Conservation (phyloP, 2,113 vertebrate genomes). For the Passer montanus region DNA sequence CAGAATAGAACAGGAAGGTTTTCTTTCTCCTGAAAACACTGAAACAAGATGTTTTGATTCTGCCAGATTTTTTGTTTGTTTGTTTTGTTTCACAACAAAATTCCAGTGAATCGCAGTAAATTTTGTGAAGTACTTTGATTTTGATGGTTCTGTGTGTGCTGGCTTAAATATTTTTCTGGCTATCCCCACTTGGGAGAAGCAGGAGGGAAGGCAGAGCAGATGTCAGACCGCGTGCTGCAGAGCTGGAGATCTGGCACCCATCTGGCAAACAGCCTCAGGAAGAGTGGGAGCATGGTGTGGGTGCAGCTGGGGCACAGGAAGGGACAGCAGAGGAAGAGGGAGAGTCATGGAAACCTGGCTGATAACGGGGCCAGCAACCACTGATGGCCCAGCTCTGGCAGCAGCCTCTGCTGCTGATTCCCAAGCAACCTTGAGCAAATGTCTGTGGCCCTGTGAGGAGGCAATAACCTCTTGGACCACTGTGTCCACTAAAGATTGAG, state of each 20-base stretch:
- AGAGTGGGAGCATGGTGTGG: background rate
- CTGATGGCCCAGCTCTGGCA: background rate
- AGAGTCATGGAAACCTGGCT: background rate
- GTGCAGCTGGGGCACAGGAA: background rate
- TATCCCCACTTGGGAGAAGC: background rate
- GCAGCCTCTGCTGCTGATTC: background rate
- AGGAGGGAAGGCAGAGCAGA: background rate
- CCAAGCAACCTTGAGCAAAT: background rate
- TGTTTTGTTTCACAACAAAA: background rate
- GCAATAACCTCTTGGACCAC: accelerated
- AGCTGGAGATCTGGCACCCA: background rate
- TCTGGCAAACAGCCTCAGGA: background rate
- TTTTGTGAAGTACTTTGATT: slow-evolving; percentile 32
- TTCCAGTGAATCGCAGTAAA: background rate
- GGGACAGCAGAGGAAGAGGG: background rate
- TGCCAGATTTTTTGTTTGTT: slow-evolving; percentile 32
- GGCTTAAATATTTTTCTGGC: background rate
- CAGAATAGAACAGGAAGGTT: slow-evolving; percentile 20
- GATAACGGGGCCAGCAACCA: accelerated
- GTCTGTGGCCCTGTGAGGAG: background rate
- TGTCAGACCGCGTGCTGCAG: background rate
- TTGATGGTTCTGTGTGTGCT: background rate
- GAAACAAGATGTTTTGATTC: slow-evolving; percentile 24
- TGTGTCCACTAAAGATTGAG: background rate
- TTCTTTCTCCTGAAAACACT: background rate